phyloP scores from a whole-genome alignment of 2,797 vertebrate genomes.

The Cichlasoma orientale region DNA sequence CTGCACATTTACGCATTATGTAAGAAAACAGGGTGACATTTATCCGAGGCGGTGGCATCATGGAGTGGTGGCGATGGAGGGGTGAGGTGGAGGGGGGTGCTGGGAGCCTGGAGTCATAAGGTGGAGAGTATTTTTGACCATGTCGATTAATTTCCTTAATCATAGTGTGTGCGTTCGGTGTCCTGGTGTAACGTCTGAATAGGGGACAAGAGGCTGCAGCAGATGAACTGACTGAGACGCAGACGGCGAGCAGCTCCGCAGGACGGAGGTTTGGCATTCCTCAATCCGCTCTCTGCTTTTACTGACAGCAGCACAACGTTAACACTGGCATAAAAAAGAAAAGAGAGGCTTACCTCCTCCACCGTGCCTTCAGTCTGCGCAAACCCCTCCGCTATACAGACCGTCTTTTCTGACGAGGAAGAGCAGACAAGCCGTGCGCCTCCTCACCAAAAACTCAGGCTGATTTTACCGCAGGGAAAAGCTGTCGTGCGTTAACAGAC shows the following conservation, averaged over 20 bases:
- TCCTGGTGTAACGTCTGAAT: background rate
- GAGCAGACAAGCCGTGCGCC: slow-evolving; percentile 43
- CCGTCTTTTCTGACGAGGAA: slow-evolving; percentile 45
- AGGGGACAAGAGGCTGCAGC: slow-evolving; percentile 8
- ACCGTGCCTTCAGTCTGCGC: slow-evolving; percentile 44
- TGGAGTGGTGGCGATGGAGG: background rate
- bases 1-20: slow-evolving; percentile 58
- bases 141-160: background rate
- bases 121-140: background rate
- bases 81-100: background rate
- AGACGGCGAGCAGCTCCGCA: background rate
- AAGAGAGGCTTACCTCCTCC: slow-evolving; percentile 57
- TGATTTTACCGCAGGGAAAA: slow-evolving; percentile 49
- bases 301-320: slow-evolving; percentile 27
- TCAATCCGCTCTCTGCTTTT: background rate
- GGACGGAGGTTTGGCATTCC: slow-evolving; percentile 33
- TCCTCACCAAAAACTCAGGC: slow-evolving; percentile 25
- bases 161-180: background rate
- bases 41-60: slow-evolving; percentile 19
- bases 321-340: background rate
- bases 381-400: slow-evolving; percentile 21
- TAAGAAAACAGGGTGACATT: slow-evolving; percentile 61
- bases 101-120: no score
- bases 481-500: slow-evolving; percentile 35
- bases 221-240: slow-evolving; percentile 15